Base-by-base conservation (phyloP, 2,888 invertebrate species). In the Yponomeuta sedellus region DNA sequence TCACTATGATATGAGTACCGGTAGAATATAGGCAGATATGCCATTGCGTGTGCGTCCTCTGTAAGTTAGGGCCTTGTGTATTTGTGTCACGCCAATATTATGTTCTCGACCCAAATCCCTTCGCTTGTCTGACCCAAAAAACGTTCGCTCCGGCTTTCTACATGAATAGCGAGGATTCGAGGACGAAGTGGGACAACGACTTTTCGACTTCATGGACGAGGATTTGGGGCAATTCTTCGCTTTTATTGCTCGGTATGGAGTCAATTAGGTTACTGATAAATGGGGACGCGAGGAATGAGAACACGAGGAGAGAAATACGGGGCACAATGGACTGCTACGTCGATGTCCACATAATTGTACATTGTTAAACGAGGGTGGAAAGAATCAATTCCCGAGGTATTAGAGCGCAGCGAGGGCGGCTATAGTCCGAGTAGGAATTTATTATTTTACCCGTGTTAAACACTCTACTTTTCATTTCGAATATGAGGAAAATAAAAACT, bases 61-160 rank as follows among this genome's bases (percentile, higher is more conserved):
- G 20, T 20, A 59, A 25, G 59, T 59, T 59, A 52, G 12, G 16
- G 44, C 16, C 44, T 22, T 59, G 59, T 0, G 58, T n/a, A 58
- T 58, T 20, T 58, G 58, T 52, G 44, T 52, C 44, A 61, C n/a
- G 28, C 34, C 61, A 34, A 61, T n/a, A 61, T 11, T 28, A 16
- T 52, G 34, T 25, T 61, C n/a, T 61, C 61, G 61, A 61, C 61
- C 61, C 16, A 28, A 61, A 61, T 61, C 34, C 34, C 61, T 61
- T 11, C 20, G 20, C 61, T 61, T 16, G 28, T n/a, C 12, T 61
- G 61, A 61, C 61, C 61, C 25, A 25, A 28, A 61, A 25, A 28
- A 61, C 28, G 11, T 61, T 34, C 28, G 28, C 64, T 58, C 57
- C 44, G 58, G 65, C 64, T 65, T 28, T 44, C 22, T 61, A 67